Conservation (phyloP, 1,140 invertebrate genomes). For the Neomicropteryx cornuta region DNA sequence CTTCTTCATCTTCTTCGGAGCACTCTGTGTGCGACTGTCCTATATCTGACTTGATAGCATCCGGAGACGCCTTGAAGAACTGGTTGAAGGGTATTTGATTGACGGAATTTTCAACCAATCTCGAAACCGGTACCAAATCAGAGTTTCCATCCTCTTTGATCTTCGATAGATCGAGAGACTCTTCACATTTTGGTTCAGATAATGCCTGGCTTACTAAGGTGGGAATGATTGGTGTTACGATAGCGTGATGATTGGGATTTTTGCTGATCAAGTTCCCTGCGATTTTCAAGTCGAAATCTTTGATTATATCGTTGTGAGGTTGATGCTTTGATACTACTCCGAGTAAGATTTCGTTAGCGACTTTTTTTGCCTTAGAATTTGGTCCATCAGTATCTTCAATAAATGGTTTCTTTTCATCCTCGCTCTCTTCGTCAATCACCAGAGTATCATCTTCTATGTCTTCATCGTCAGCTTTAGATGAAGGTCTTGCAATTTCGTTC, state of each 20-base stretch:
- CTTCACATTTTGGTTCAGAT: background rate
- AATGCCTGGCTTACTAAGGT: slow-evolving; percentile 10
- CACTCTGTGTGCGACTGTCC: slow-evolving; percentile 29
- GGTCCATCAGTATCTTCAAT: no score
- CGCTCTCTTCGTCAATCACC: slow-evolving; percentile 57
- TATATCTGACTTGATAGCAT: slow-evolving; percentile 20
- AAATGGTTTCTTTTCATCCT: slow-evolving; percentile 27
- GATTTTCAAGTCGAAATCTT: slow-evolving; percentile 38
- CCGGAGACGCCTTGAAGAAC: slow-evolving; percentile 43
- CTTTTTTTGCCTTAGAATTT: slow-evolving; percentile 32
- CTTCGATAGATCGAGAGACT: slow-evolving; percentile 14
- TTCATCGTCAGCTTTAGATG: slow-evolving; percentile 50
- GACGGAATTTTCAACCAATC: slow-evolving; percentile 68
- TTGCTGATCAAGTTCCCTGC: slow-evolving; percentile 38
- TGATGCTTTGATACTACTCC: slow-evolving; percentile 38
- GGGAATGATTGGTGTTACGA: slow-evolving; percentile 7
- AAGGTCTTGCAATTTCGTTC: slow-evolving; percentile 45
- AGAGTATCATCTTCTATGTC: slow-evolving; percentile 54
- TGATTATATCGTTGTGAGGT: slow-evolving; percentile 28
- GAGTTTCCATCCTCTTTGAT: slow-evolving; percentile 26
- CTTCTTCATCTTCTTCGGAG: slow-evolving; percentile 58
- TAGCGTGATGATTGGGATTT: slow-evolving; percentile 7
- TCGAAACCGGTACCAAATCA: slow-evolving; percentile 69
- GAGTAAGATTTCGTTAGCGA: slow-evolving; percentile 39
- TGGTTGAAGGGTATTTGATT: slow-evolving; percentile 49